A percentile compares a stretch with the other conserved stretches of the same genome.
These are phyloP conservation scores for Craniophora ligustri DNA, from an alignment of 2,888 invertebrate species.

Conservation along the genomic window DNA sequence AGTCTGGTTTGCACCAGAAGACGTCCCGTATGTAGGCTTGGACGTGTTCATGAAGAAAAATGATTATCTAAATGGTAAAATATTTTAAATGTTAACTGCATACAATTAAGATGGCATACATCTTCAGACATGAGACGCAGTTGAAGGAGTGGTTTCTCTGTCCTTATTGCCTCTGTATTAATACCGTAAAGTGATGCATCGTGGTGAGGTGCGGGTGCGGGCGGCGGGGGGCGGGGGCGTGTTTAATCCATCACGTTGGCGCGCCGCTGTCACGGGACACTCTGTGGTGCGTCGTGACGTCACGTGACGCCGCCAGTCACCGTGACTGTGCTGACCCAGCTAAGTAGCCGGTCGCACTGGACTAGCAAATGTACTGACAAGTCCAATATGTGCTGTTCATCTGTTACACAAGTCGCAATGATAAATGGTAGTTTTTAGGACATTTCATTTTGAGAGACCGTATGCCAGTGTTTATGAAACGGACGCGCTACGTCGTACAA, in stretches of 20 bases:
- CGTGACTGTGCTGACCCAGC: neutral
- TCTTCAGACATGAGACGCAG: no score
- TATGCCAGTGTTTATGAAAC: neutral
- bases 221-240: neutral
- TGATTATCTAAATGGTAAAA: no score
- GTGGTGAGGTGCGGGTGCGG: neutral
- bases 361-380: neutral
- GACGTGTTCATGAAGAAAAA: no score
- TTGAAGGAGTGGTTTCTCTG: neutral
- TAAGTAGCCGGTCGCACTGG: constrained; percentile 6
- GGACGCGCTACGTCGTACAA: no score
- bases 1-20: no score
- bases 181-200: constrained; percentile 13
- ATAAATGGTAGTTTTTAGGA: neutral
- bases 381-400: neutral
- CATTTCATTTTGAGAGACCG: neutral
- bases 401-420: neutral
- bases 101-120: no score
- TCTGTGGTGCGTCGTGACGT: constrained; percentile 9
- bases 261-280: constrained; percentile 15
- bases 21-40: no score
- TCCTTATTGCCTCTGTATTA: neutral
- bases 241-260: constrained; percentile 40
- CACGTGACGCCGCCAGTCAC: no score
- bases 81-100: no score